Base-by-base conservation (phyloP, 64 coral and sea anemone species). In the Catalaphyllia jardinei region DNA sequence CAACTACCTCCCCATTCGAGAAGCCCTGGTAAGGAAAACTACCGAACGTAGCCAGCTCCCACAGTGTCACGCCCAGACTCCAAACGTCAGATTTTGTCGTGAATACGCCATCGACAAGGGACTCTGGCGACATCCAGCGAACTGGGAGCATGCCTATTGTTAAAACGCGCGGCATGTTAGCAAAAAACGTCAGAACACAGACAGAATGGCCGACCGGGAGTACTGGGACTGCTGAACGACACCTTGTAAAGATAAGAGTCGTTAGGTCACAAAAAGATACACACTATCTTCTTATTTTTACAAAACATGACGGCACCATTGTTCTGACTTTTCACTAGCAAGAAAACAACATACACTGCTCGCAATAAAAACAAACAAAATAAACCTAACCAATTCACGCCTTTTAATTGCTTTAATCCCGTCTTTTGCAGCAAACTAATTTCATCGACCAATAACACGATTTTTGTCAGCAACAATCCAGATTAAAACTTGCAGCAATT, bases 41-140 rank as follows among this genome's bases (percentile, higher is more conserved):
- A 51, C 94, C 94, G 73, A 96, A 87, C 7, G 91, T 96, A 8
- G 89, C 77, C 22, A 96, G 87, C 49, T 96, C 94, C 90, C 94
- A 96, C 22, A 96, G 55, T 8, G 94, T 96, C 62, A 96, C 87
- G 15, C 94, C 94, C 67, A 96, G 75, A 51, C 94, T 90, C 94
- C 94, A 96, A 16, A 96, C 94, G 75, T 96, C 94, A 62, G 94
- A 96, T 54, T 96, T 96, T 31, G 83, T 92, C 9, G 94, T 96
- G 57, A 96, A 96, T 33, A 96, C 79, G 52, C 94, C 94, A 80
- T 96, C 94, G 62, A 87, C 82, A n/a, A 96, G 94, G 73, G 94
- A 96, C 78, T 96, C 94, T 77, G 94, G 94, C 20, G 94, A 91
- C 94, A 96, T 96, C 94, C 94, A 96, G 19, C 94, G 86, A 15